Evolutionary conservation across 1,140 invertebrate species (phyloP), one percentile per base, ranked within the genome.

Genomic region (Zaprionus vittiger): DNA sequence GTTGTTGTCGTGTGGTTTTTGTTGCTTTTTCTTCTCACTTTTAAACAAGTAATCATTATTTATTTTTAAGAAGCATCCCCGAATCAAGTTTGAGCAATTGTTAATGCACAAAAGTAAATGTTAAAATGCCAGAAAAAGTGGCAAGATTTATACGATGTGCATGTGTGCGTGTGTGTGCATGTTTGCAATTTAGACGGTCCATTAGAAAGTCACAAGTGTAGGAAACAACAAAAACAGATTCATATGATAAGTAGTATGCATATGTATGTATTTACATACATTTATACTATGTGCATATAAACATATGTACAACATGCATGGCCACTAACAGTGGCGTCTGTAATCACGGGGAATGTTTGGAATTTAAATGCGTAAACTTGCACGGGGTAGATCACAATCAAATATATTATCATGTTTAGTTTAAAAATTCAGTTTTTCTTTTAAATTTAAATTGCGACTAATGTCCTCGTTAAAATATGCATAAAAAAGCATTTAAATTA

Each of bases 11-110:
- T 61, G 64, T 72, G 2, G 47, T 61, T 24, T 59, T 34, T 60
- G 26, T 55, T 60, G 61, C 38, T 85, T 73, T 20, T 28, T 54
- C 26, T 77, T 74, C 26, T 68, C 3, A 54, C 44, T 72, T 73
- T 66, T 73, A 80, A 68, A 71, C 83, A 79, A 79, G 83, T 80
- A 86, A 85, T 86, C 71, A 73, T 79, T 85, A 73, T 79, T 85
- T 85, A 81, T 85, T 73, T 85, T 85, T 86, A 86, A 85, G 76
- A 73, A 86, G 83, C 83, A 86, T 85, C 83, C 67, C 83, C 64
- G 73, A 85, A 85, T 86, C 83, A 86, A 86, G 83, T 86, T 85
- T 85, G 60, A 55, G 77, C 79, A 86, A 86, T 82, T 85, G 65
- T 84, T 82, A 85, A 85, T 86, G 79, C 79, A 86, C n/a, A 82